Percentiles rank a stretch among this genome's conserved stretches.
phyloP scores from a whole-genome alignment of 2,888 invertebrate species.

The Pecten maximus region DNA sequence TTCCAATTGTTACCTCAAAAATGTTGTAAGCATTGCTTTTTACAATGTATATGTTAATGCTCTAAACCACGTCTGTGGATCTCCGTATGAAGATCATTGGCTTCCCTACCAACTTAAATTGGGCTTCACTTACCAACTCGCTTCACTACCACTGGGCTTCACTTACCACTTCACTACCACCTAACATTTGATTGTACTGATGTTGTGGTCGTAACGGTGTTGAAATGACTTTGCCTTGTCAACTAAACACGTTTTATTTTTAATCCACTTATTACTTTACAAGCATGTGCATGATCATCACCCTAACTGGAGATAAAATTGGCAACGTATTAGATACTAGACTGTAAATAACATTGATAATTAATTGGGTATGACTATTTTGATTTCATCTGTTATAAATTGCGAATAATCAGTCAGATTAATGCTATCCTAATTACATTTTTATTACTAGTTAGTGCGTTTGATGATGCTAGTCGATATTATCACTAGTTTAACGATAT shows the following conservation, averaged over 20 bases:
- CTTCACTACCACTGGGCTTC: too few relatives aligned
- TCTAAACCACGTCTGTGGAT: background rate
- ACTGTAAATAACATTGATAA: background rate
- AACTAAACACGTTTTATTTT: background rate
- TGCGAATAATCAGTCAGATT: background rate
- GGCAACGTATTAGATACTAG: background rate
- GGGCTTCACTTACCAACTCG: background rate
- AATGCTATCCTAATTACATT: background rate
- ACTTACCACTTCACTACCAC: background rate
- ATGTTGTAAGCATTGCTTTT: background rate
- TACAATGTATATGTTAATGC: background rate
- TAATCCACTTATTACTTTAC: background rate
- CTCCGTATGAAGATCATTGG: background rate
- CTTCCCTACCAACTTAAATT: background rate
- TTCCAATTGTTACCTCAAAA: background rate
- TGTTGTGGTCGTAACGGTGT: background rate
- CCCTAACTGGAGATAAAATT: background rate
- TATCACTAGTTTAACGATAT: background rate
- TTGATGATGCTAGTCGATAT: background rate
- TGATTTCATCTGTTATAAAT: too few relatives aligned
- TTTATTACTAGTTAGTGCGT: background rate
- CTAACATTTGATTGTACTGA: background rate
- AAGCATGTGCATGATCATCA: background rate
- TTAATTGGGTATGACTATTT: too few relatives aligned
- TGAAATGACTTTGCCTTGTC: background rate